A percentile compares a stretch with the other conserved stretches of the same genome.
Conservation (phyloP, 2,797 vertebrate genomes). For the Phrynocephalus vlangalii region DNA sequence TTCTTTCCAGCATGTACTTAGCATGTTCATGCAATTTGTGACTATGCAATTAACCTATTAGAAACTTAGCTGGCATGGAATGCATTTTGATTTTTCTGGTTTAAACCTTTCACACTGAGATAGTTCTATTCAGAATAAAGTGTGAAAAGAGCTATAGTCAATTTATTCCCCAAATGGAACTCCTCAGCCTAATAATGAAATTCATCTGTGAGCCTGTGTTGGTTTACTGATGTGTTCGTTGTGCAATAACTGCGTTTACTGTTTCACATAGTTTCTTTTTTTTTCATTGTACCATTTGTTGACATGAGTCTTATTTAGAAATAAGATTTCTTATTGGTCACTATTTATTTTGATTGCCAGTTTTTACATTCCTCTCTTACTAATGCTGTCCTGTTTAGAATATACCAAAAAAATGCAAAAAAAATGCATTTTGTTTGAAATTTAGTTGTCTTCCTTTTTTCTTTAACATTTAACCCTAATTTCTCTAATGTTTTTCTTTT, state of each 20-base stretch:
- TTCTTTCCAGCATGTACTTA: background rate
- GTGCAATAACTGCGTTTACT: conserved; percentile 36
- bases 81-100: background rate
- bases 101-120: background rate
- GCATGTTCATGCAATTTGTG: background rate
- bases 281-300: conserved; percentile 32
- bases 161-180: background rate
- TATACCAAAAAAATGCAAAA: conserved; percentile 77
- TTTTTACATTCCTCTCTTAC: conserved; percentile 81
- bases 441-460: conserved; percentile 81
- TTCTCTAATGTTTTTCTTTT: conserved; percentile 91
- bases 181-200: background rate
- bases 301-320: conserved; percentile 54
- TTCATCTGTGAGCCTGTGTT: conserved; percentile 23
- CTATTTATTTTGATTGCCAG: conserved; percentile 74
- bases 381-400: conserved; percentile 80
- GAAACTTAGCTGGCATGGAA: background rate
- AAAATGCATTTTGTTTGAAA: conserved; percentile 82
- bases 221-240: conserved; percentile 32
- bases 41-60: background rate
- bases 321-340: conserved; percentile 56
- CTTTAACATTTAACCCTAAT: conserved; percentile 95
- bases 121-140: background rate
- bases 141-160: background rate
- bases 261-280: conserved; percentile 28